A percentile compares a stretch with the other conserved stretches of the same genome.
Evolutionary conservation across 2,113 vertebrate species (phyloP).

Genomic region (Corapipo altera): DNA sequence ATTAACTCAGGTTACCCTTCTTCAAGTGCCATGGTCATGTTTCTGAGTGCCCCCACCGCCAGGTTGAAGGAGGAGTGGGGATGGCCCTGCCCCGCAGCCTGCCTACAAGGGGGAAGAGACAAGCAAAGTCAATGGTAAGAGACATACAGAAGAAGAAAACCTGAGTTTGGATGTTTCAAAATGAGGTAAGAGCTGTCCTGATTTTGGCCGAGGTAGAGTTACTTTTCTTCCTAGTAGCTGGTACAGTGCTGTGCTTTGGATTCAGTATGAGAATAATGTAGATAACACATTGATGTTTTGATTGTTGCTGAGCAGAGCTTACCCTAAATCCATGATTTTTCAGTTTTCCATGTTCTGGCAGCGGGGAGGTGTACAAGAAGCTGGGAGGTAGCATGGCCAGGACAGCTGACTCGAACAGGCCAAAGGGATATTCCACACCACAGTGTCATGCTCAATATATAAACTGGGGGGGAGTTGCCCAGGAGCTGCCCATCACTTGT

Average conservation of each 20-base stretch:
- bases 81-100: conserved; percentile 47
- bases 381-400: background rate
- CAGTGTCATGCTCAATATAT: background rate
- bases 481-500: rapidly evolving
- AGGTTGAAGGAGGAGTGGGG: conserved; percentile 60
- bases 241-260: background rate
- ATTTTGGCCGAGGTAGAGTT: background rate
- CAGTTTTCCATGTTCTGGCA: background rate
- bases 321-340: background rate
- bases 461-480: background rate
- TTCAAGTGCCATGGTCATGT: background rate
- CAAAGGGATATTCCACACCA: background rate
- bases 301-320: background rate
- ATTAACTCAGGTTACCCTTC: conserved; percentile 27
- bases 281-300: background rate
- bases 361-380: background rate
- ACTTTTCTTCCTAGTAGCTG: background rate
- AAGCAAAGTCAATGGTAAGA: background rate
- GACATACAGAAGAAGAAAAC: background rate
- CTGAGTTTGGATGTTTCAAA: background rate
- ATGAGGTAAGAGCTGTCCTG: background rate
- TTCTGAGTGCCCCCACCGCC: conserved; percentile 42
- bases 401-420: rapidly evolving
- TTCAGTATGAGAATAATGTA: background rate
- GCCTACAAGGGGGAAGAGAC: background rate